These are phyloP conservation scores for Typhlichthys subterraneus DNA, from an alignment of 2,797 vertebrate genomes.

Conservation along the genomic window DNA sequence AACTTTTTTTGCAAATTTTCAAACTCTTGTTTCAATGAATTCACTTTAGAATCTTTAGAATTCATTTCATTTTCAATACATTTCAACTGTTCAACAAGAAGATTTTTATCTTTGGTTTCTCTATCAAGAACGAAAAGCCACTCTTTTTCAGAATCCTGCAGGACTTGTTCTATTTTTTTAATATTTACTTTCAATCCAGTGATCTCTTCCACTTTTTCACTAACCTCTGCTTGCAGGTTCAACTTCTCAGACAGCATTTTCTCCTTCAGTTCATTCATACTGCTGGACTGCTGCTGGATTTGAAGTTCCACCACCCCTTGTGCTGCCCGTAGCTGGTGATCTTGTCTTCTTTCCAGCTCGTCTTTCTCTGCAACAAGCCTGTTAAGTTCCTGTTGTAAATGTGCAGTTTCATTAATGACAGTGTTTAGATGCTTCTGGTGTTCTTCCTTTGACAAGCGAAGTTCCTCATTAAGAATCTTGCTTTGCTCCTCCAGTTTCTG, in stretches of 20 bases:
- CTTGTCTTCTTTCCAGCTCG: conserved; percentile 57
- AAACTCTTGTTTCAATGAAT: conserved; percentile 81
- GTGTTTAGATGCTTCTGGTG: conserved; percentile 61
- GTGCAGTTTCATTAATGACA: conserved; percentile 66
- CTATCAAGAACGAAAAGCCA: conserved; percentile 81
- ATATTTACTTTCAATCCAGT: conserved; percentile 75
- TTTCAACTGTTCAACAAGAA: conserved; percentile 73
- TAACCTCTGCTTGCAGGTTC: conserved; percentile 87
- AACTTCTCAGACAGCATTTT: conserved; percentile 78
- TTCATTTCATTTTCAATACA: conserved; percentile 77
- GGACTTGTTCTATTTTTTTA: conserved; percentile 77
- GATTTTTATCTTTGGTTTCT: conserved; percentile 75
- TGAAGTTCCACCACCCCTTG: conserved; percentile 69
- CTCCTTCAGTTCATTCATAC: conserved; percentile 69
- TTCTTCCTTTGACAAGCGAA: conserved; percentile 45
- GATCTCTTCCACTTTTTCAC: conserved; percentile 83
- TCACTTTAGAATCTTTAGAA: conserved; percentile 81
- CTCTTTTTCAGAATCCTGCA: conserved; percentile 84
- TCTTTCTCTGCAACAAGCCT: conserved; percentile 74
- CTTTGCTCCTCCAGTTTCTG: conserved; percentile 71
- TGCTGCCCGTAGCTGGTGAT: conserved; percentile 54
- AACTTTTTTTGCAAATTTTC: conserved; percentile 79
- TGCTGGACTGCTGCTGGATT: conserved; percentile 73
- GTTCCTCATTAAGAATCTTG: conserved; percentile 64
- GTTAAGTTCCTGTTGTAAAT: conserved; percentile 69